phyloP scores from a whole-genome alignment of 2,888 invertebrate species.

The Anthrax anthrax region DNA sequence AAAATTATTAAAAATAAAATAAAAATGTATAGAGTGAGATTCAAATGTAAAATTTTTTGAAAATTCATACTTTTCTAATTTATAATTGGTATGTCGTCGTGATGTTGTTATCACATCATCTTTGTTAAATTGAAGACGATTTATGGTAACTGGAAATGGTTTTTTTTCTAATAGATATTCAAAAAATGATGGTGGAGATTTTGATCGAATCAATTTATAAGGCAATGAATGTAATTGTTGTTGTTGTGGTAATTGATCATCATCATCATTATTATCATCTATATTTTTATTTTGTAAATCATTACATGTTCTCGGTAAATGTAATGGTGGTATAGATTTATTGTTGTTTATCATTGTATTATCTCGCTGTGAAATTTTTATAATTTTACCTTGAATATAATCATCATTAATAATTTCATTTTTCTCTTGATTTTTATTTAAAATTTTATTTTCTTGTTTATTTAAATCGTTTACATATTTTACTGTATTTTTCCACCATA shows the following conservation, averaged over 20 bases:
- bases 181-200: background rate
- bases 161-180: background rate
- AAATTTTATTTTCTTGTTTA: background rate
- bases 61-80: background rate
- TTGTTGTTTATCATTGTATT: background rate
- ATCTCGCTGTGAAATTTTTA: too few species aligned
- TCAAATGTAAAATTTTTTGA: too few species aligned
- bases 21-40: too few species aligned
- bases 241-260: background rate
- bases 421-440: too few species aligned
- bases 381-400: too few species aligned
- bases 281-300: background rate
- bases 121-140: background rate
- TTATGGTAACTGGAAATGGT: conserved; percentile 1
- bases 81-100: background rate
- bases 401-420: background rate
- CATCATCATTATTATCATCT: background rate
- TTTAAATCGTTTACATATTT: conserved; percentile 11
- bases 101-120: background rate
- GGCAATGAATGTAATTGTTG: too few species aligned
- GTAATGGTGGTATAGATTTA: conserved; percentile 1
- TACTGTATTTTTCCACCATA: conserved; percentile 16
- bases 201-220: too few species aligned
- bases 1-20: too few species aligned
- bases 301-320: background rate